Percentiles rank a stretch among this genome's conserved stretches.
Evolutionary conservation across 2,113 vertebrate species (phyloP).

Genomic region (Brienomyrus longianalis): DNA sequence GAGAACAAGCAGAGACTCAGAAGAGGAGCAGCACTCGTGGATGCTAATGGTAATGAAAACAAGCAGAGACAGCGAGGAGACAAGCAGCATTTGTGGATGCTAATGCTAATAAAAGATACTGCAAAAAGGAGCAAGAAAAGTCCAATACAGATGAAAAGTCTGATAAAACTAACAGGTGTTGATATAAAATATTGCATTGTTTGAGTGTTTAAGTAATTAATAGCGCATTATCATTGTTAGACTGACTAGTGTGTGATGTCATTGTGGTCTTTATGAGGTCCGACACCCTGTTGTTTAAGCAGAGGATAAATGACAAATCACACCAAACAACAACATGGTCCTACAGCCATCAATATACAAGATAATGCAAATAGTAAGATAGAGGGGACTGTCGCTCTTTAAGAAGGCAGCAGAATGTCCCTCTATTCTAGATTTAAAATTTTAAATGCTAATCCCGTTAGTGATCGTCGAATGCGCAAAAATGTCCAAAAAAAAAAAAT

Average conservation of each 20-base stretch:
- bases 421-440: not conserved
- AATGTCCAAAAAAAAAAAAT: not conserved
- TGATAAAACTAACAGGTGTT: not conserved
- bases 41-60: too few species aligned
- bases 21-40: too few species aligned
- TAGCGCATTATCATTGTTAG: not conserved
- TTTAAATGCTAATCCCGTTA: not conserved
- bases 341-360: not conserved
- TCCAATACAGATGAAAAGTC: not conserved
- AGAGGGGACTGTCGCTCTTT: not conserved
- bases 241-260: not conserved
- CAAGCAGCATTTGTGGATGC: too few species aligned
- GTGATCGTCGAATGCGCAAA: not conserved
- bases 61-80: too few species aligned
- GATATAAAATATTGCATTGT: not conserved
- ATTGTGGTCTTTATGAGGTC: not conserved
- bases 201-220: not conserved
- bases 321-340: not conserved
- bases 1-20: too few species aligned
- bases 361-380: not conserved
- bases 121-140: not conserved
- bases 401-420: not conserved
- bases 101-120: not conserved
- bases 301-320: not conserved
- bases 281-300: not conserved